Conservation (phyloP, 1,140 invertebrate genomes). For the Drosophila nasuta region DNA sequence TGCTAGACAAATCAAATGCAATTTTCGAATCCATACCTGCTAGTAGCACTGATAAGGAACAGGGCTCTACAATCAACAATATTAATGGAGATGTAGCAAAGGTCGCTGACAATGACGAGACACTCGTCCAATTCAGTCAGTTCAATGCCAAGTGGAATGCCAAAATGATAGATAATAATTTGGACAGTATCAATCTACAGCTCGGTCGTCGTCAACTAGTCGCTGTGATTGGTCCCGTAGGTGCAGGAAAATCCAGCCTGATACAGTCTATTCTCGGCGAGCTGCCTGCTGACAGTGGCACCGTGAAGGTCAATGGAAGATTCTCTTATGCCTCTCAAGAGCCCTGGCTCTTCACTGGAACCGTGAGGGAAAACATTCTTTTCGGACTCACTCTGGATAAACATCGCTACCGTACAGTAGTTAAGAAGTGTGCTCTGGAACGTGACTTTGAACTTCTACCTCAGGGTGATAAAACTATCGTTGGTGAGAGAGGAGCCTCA, state of each 20-base stretch:
- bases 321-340: conserved; percentile 76
- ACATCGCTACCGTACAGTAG: conserved; percentile 87
- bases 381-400: conserved; percentile 89
- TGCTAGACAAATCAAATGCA: conserved; percentile 56
- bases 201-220: conserved; percentile 86
- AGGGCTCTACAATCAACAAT: conserved; percentile 16
- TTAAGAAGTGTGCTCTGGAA: conserved; percentile 88
- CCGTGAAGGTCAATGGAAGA: conserved; percentile 55
- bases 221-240: conserved; percentile 88
- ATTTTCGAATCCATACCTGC: not conserved
- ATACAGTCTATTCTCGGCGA: conserved; percentile 85
- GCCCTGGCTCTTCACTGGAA: conserved; percentile 86
- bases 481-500: conserved; percentile 93
- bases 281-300: conserved; percentile 51
- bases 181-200: conserved; percentile 64
- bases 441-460: conserved; percentile 91
- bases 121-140: conserved; percentile 60
- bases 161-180: conserved; percentile 50
- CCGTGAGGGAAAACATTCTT: conserved; percentile 90
- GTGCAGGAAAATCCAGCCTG: conserved; percentile 87
- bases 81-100: conserved; percentile 48
- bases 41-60: not conserved
- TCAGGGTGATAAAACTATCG: conserved; percentile 91
- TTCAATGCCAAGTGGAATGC: conserved; percentile 69
- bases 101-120: conserved; percentile 40